Evolutionary conservation across 2,888 invertebrate genomes (phyloP).

Genomic region (Latrodectus elegans): DNA sequence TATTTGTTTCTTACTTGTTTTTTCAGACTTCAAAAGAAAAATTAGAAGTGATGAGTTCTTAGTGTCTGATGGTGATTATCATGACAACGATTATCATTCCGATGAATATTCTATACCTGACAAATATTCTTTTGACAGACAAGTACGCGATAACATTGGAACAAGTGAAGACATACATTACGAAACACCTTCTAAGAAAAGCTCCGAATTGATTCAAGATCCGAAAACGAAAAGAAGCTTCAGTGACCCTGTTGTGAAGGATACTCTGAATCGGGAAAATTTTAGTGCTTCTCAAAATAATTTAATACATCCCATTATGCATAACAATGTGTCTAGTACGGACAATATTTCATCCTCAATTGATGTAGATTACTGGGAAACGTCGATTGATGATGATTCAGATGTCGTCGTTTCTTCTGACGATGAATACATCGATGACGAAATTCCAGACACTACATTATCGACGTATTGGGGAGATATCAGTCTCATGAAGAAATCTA

Average conservation of each 20-base stretch:
- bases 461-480: slow-evolving; percentile 59
- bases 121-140: too few relatives aligned
- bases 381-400: slow-evolving; percentile 21
- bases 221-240: slow-evolving; percentile 16
- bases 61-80: neutral
- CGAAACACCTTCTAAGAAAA: neutral
- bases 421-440: slow-evolving; percentile 70
- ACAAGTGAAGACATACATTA: neutral
- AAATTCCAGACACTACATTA: slow-evolving; percentile 66
- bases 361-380: slow-evolving; percentile 10
- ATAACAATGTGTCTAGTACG: slow-evolving; percentile 6
- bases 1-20: too few relatives aligned
- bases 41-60: neutral
- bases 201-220: neutral
- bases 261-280: neutral
- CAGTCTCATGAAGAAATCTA: slow-evolving; percentile 36
- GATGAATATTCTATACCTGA: too few relatives aligned
- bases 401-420: slow-evolving; percentile 44
- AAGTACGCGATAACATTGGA: neutral
- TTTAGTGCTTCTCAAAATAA: neutral
- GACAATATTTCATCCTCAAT: slow-evolving; percentile 26
- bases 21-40: neutral
- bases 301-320: neutral
- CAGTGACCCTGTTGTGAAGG: slow-evolving; percentile 44
- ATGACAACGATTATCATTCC: neutral